Conservation (phyloP, 1,140 invertebrate species). For the Diorhabda carinulata region DNA sequence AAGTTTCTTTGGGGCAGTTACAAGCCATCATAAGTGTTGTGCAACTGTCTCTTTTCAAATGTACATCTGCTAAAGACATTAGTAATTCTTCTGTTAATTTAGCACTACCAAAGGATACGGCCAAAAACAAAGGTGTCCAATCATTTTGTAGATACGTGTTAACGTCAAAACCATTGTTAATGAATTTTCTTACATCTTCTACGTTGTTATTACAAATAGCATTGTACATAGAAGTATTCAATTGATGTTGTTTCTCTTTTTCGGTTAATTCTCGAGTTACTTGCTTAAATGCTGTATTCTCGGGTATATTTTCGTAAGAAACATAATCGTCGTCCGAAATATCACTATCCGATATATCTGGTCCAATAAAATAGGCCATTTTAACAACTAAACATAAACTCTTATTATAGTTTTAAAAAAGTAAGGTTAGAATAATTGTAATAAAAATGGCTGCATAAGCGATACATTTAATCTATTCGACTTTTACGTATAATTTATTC, state of each 20-base stretch:
- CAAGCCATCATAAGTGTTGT: constrained; percentile 40
- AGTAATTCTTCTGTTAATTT: constrained; percentile 32
- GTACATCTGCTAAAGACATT: constrained; percentile 36
- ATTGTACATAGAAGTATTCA: constrained; percentile 18
- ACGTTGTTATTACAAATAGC: constrained; percentile 23
- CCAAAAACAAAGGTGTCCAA: constrained; percentile 39
- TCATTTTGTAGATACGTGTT: constrained; percentile 31
- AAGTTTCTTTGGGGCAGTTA: constrained; percentile 31
- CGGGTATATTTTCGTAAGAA: not conserved
- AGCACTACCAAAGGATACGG: constrained; percentile 31
- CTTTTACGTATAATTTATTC: not conserved
- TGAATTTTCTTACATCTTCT: constrained; percentile 15
- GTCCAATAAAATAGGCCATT: not conserved
- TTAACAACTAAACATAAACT: not conserved
- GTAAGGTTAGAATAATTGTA: constrained; percentile 3
- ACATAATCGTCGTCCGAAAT: not conserved
- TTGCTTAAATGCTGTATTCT: not conserved
- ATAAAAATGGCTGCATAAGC: not conserved
- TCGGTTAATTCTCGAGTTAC: constrained; percentile 10
- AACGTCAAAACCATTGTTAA: constrained; percentile 33
- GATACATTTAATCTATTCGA: not conserved
- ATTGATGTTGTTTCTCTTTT: constrained; percentile 21
- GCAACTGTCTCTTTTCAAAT: constrained; percentile 32
- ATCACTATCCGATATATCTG: not conserved
- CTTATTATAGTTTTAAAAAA: not conserved